Conservation (phyloP, 2,113 vertebrate species). For the Muntiacus muntjak region DNA sequence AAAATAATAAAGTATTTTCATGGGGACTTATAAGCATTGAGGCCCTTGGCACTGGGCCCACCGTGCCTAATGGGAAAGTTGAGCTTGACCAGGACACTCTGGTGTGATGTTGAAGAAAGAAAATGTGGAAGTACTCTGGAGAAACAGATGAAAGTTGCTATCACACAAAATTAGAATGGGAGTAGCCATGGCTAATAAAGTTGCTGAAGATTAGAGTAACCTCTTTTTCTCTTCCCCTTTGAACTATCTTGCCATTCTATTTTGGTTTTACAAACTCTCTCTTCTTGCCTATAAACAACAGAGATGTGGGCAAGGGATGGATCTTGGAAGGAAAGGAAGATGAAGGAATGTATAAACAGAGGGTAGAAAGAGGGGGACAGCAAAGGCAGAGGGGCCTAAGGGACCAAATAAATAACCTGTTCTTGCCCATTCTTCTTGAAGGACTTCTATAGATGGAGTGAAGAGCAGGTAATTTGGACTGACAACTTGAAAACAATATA, state of each 20-base stretch:
- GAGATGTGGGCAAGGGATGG: not conserved
- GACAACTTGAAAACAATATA: not conserved
- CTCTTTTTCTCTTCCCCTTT: not conserved
- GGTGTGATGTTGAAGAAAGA: not conserved
- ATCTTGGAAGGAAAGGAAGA: not conserved
- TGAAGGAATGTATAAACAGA: not conserved
- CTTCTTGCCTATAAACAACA: accelerated
- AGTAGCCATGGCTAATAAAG: accelerated
- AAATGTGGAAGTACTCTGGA: not conserved
- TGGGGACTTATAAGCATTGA: accelerated
- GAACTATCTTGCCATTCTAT: not conserved
- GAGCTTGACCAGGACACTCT: not conserved
- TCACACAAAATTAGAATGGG: not conserved
- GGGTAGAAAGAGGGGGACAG: accelerated
- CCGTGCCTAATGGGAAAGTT: not conserved
- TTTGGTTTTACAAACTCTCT: not conserved
- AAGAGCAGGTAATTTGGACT: not conserved
- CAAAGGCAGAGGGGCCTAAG: too few species aligned
- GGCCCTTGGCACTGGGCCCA: accelerated
- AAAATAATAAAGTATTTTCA: not conserved
- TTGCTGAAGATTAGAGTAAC: accelerated
- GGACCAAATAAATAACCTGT: accelerated
- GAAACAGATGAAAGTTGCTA: not conserved
- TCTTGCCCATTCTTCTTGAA: accelerated
- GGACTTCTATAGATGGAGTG: accelerated